Evolutionary conservation across 2,113 vertebrate genomes (phyloP).

Genomic region (Chitala chitala): DNA sequence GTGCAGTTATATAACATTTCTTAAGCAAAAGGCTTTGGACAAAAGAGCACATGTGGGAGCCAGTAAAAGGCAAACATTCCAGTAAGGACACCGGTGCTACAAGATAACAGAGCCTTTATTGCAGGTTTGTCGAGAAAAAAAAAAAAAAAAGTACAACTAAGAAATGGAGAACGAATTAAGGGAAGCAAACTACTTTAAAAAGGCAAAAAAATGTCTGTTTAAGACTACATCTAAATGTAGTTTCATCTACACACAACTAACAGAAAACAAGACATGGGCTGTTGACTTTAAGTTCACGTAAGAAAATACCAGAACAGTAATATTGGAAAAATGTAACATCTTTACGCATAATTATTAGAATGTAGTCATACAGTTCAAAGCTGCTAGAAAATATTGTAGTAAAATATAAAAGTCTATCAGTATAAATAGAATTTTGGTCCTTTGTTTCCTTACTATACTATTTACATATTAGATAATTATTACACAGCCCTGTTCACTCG

Average conservation of each 20-base stretch:
- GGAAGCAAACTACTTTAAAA: conserved; percentile 28
- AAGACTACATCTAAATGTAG: conserved; percentile 56
- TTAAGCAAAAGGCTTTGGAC: no score
- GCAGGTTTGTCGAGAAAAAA: no score
- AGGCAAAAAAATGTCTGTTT: conserved; percentile 44
- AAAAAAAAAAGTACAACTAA: conserved; percentile 14
- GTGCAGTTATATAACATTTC: no score
- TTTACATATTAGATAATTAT: conserved; percentile 80
- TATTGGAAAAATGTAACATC: conserved; percentile 64
- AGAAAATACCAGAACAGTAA: conserved; percentile 60
- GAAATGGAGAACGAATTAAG: conserved; percentile 17
- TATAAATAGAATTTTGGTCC: conserved; percentile 99
- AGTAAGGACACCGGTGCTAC: not conserved
- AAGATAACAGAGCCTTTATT: conserved; percentile 24
- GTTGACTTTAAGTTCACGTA: conserved; percentile 69
- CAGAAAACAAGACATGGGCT: conserved; percentile 70
- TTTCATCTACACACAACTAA: conserved; percentile 59
- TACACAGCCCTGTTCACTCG: conserved; percentile 56
- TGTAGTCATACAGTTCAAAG: conserved; percentile 63
- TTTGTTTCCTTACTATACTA: conserved; percentile 76
- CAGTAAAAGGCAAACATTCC: no score
- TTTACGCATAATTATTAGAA: conserved; percentile 69
- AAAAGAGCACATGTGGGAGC: no score
- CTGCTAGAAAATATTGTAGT: conserved; percentile 82
- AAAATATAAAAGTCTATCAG: conserved; percentile 98